Conservation (phyloP, 2,113 vertebrate genomes). For the Podarcis raffonei region DNA sequence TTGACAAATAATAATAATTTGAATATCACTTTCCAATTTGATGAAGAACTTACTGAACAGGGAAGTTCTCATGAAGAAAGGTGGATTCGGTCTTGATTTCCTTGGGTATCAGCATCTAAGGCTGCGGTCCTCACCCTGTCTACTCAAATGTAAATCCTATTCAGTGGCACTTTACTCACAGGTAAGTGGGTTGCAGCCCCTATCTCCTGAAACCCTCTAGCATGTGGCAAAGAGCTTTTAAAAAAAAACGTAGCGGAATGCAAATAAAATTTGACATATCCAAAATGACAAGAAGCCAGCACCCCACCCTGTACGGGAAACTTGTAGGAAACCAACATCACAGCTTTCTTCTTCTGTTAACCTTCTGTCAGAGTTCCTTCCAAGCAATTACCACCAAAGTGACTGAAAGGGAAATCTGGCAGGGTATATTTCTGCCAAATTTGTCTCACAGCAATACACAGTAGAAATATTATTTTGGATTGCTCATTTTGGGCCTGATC, state of each 20-base stretch:
- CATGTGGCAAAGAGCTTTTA: neutral
- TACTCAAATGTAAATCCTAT: neutral
- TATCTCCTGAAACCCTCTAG: neutral
- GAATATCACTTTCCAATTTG: no score
- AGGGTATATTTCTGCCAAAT: constrained; percentile 39
- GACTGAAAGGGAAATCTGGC: constrained; percentile 48
- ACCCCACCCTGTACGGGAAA: neutral
- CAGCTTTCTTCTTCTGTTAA: constrained; percentile 46
- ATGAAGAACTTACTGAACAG: neutral
- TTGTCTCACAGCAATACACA: constrained; percentile 34
- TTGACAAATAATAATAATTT: neutral
- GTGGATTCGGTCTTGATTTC: neutral
- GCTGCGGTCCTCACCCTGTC: neutral
- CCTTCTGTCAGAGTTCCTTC: constrained; percentile 47
- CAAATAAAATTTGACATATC: constrained; percentile 8
- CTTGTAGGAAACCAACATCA: constrained; percentile 33
- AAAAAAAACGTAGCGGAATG: neutral
- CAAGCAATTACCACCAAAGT: constrained; percentile 43
- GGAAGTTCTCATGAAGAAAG: neutral
- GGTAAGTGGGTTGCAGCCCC: no score
- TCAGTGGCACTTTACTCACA: neutral
- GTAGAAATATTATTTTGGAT: constrained; percentile 43
- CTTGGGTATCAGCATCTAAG: no score
- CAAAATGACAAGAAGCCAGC: constrained; percentile 6
- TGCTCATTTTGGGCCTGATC: constrained; percentile 46